Evolutionary conservation across 2,797 vertebrate species (phyloP).

Genomic region (Austrolebias charrua): DNA sequence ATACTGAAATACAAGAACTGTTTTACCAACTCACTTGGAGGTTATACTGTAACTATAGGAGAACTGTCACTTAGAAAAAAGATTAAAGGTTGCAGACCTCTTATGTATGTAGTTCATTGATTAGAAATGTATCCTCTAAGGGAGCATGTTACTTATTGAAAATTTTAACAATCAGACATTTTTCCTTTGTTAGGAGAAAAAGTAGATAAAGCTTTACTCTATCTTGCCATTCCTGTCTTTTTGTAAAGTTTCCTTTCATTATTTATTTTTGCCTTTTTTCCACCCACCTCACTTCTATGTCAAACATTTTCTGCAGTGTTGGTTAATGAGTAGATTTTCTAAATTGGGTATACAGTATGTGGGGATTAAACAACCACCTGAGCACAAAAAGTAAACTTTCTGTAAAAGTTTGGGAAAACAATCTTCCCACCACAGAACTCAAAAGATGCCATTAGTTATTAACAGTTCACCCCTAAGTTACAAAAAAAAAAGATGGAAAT

Average conservation of each 20-base stretch:
- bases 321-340: background rate
- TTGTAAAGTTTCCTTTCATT: background rate
- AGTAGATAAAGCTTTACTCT: no score
- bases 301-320: background rate
- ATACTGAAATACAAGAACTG: background rate
- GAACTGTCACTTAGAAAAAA: no score
- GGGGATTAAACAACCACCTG: background rate
- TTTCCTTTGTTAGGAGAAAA: no score
- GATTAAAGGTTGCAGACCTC: constrained; percentile 7
- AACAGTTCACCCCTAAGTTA: background rate
- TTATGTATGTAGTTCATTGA: constrained; percentile 10
- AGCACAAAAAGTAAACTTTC: background rate
- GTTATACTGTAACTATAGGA: no score
- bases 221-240: background rate
- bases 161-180: no score
- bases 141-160: no score
- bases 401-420: background rate
- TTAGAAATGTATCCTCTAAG: constrained; percentile 15
- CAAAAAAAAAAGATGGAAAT: no score
- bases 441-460: background rate
- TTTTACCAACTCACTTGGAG: no score
- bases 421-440: background rate
- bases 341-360: background rate
- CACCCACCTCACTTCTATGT: background rate
- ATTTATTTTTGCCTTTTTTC: background rate